Evolutionary conservation across 2,113 vertebrate genomes (phyloP), one percentile per base, ranked within the genome.

Genomic region (Vombatus ursinus): DNA sequence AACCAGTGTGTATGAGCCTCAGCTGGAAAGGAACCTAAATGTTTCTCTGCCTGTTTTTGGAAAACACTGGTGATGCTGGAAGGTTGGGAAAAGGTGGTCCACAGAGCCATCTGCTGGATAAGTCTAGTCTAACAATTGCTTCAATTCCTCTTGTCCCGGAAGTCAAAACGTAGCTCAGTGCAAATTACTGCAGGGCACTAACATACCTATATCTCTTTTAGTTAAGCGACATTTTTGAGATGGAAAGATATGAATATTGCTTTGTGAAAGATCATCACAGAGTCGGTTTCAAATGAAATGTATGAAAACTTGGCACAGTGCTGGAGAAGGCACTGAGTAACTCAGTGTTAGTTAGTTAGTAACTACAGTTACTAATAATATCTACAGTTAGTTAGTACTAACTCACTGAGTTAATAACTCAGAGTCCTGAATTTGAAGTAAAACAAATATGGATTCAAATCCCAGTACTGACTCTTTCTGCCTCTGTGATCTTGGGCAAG

Each of bases 81-180:
- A 44, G 57, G 26, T 0, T 10, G 12, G 7, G 51, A 96, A 97
- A 98, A 90, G 94, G 92, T 92, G 93, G 3, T 9, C 47, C 93
- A 95, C 94, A 95, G 9, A 47, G 25, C 97, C 97, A 96, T 92
- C 97, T 97, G 0, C 96, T 96, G 97, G 96, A n/a, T 0, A 0
- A 0, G 0, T 53, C 5, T 52, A 0, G 31, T 26, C 2, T 52
- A 23, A 84, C 68, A 23, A 84, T 84, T 84, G 19, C n/a, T 84
- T 84, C 68, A 22, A 14, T 84, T n/a, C 37, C 68, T 37, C n/a
- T 44, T 84, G n/a, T 8, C 16, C n/a, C n/a, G 22, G n/a, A 19
- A 22, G 52, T 44, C 68, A 84, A 84, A 84, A 84, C 2, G 6
- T 44, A 68, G 61, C 12, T 68, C 31, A 68, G 31, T 37, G 7